phyloP scores from a whole-genome alignment of 1,140 invertebrate genomes.

The Zaprionus vittiger region DNA sequence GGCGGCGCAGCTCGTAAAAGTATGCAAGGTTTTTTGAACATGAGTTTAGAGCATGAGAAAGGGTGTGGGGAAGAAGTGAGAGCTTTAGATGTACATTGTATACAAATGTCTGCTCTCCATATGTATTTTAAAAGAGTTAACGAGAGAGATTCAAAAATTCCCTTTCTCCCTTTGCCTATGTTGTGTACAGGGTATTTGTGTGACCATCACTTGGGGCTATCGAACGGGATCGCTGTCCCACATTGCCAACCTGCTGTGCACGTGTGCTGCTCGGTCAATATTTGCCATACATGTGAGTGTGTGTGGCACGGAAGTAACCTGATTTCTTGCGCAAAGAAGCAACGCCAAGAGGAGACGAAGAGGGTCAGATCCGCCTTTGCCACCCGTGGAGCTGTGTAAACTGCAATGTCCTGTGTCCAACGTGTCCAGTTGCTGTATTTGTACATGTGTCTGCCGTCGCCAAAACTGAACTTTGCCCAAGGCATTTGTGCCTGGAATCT shows the following conservation, averaged over 20 bases:
- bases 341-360: slow-evolving; percentile 25
- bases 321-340: slow-evolving; percentile 70
- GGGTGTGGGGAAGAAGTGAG: background rate
- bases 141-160: background rate
- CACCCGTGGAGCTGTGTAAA: slow-evolving; percentile 52
- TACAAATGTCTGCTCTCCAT: background rate
- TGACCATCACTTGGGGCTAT: background rate
- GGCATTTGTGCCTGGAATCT: slow-evolving; percentile 50
- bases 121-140: background rate
- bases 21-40: slow-evolving; percentile 23
- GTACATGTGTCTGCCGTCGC: slow-evolving; percentile 62
- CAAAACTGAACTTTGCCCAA: slow-evolving; percentile 54
- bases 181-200: slow-evolving; percentile 14
- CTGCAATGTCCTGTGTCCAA: slow-evolving; percentile 52
- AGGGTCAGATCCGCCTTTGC: background rate
- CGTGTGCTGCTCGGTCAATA: slow-evolving; percentile 69
- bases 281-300: slow-evolving; percentile 54
- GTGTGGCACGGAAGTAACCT: slow-evolving; percentile 71
- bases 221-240: background rate
- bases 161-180: background rate
- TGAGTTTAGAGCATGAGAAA: background rate
- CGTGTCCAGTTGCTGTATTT: slow-evolving; percentile 47
- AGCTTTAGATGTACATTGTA: background rate
- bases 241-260: slow-evolving; percentile 71
- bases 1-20: slow-evolving; percentile 15